phyloP scores from a whole-genome alignment of 2,113 vertebrate genomes.

The Urocynchramus pylzowi region DNA sequence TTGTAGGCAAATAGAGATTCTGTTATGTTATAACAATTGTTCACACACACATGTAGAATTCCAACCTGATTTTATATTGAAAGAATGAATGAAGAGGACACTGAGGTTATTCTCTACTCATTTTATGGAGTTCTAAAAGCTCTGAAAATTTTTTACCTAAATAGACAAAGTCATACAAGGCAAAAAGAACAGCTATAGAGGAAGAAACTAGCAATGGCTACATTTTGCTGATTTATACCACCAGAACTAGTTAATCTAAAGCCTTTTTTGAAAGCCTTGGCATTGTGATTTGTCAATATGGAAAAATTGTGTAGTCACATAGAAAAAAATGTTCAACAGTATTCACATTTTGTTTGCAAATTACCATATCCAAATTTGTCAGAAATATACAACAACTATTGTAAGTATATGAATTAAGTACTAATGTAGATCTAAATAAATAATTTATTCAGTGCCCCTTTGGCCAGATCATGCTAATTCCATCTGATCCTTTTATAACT shows the following conservation, averaged over 20 bases:
- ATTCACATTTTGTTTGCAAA: background rate
- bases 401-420: background rate
- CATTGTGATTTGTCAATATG: background rate
- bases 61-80: background rate
- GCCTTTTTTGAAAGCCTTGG: background rate
- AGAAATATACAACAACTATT: background rate
- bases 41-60: background rate
- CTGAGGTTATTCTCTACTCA: background rate
- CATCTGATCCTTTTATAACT: background rate
- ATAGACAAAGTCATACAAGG: background rate
- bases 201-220: background rate
- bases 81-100: background rate
- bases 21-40: slow-evolving; percentile 13
- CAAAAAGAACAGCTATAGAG: background rate
- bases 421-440: background rate
- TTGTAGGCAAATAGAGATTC: background rate
- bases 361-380: background rate
- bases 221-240: background rate
- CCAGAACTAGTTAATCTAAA: background rate
- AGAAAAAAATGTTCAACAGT: background rate
- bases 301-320: background rate
- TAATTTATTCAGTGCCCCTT: background rate
- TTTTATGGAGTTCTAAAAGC: background rate
- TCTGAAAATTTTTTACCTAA: background rate
- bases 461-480: background rate